These are phyloP conservation scores for Trissoscelio sp. DNA, from an alignment of 2,888 invertebrate species.

Conservation along the genomic window DNA sequence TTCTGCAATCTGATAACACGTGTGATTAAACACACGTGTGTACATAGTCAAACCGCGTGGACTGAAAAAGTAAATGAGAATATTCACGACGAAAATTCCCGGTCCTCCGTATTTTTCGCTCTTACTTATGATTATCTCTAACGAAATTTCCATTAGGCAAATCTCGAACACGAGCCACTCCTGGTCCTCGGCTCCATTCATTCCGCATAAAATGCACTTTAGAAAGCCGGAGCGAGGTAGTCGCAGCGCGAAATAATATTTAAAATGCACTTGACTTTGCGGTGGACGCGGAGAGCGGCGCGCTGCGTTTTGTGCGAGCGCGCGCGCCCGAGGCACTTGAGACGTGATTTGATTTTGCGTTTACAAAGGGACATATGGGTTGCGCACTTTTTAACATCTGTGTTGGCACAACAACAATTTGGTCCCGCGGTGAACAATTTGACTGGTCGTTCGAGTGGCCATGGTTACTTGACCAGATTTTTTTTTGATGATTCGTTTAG, in stretches of 20 bases:
- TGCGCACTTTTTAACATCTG: slow-evolving; percentile 79
- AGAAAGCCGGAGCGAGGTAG: slow-evolving; percentile 2
- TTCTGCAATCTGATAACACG: slow-evolving; percentile 17
- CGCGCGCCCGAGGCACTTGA: slow-evolving; percentile 49
- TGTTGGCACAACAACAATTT: slow-evolving; percentile 82
- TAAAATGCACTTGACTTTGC: slow-evolving; percentile 57
- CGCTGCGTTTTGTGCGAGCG: slow-evolving; percentile 25
- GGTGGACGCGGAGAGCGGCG: slow-evolving; percentile 32
- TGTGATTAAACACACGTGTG: slow-evolving; percentile 6
- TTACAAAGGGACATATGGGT: slow-evolving; percentile 66
- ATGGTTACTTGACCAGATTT: slow-evolving; percentile 70
- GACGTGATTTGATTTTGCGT: slow-evolving; percentile 62
- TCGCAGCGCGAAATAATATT: slow-evolving; percentile 43
- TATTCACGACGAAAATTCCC: not conserved
- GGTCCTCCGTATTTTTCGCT: slow-evolving; percentile 7
- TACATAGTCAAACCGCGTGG: not conserved
- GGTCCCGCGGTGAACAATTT: slow-evolving; percentile 71
- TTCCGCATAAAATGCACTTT: slow-evolving; percentile 29
- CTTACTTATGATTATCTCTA: slow-evolving; percentile 23
- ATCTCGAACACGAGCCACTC: slow-evolving; percentile 5
- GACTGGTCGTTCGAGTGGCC: slow-evolving; percentile 69
- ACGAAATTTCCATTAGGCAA: slow-evolving; percentile 32
- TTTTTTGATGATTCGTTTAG: not conserved
- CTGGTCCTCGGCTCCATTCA: slow-evolving; percentile 7
- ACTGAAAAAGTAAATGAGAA: not conserved